Conservation (phyloP, 2,113 vertebrate genomes). For the Onychostruthus taczanowskii region DNA sequence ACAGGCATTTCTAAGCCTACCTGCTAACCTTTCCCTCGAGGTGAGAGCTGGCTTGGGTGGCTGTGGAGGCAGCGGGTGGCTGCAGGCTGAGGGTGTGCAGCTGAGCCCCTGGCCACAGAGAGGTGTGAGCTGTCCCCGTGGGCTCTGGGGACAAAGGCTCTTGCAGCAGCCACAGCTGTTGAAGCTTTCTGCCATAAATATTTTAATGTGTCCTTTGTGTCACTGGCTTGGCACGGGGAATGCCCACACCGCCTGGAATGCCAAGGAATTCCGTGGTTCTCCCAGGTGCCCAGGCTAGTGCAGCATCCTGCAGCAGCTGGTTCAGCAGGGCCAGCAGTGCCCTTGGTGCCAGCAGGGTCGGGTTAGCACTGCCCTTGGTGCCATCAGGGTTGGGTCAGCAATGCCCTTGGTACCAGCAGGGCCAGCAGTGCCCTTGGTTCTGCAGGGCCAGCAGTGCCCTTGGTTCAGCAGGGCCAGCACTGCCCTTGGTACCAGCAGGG, state of each 20-base stretch:
- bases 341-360: too few relatives aligned
- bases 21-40: not conserved
- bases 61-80: not conserved
- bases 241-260: not conserved
- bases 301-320: accelerated
- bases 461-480: too few relatives aligned
- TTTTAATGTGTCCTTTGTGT: conserved; percentile 12
- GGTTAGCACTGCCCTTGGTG: too few relatives aligned
- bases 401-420: too few relatives aligned
- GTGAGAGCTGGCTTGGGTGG: not conserved
- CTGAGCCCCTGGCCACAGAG: accelerated
- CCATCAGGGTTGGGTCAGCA: too few relatives aligned
- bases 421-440: too few relatives aligned
- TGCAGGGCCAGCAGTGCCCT: too few relatives aligned
- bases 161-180: not conserved
- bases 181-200: not conserved
- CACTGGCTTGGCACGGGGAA: accelerated
- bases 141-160: not conserved
- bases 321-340: not conserved
- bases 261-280: accelerated
- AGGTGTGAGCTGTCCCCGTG: accelerated
- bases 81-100: not conserved
- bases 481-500: too few relatives aligned
- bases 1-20: not conserved
- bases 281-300: not conserved